Base-by-base conservation (phyloP, 2,888 invertebrate genomes). In the Calephelis perditalis region DNA sequence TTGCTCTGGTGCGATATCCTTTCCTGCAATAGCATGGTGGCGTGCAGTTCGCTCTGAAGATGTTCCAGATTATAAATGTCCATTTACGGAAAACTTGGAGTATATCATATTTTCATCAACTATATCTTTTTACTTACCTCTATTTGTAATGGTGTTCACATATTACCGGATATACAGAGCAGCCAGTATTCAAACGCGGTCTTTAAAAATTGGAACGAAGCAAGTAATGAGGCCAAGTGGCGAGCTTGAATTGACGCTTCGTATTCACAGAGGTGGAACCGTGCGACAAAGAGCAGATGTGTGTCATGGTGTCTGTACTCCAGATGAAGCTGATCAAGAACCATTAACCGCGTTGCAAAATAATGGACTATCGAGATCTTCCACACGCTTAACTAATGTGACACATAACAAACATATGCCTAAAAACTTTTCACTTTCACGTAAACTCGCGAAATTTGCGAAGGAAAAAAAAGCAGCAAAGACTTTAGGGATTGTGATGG, bases 401-500 rank as follows among this genome's bases (percentile, higher is more conserved):
- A 83, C 92, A 4, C 92, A 92, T 68, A 89, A 82, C 62, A 93
- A 93, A 70, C 93, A 94, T 75, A 88, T 95, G 74, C 94, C 94
- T 40, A 97, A 97, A 82, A 97, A 97, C 87, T 98, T 98, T 84
- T 98, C 98, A 7, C 87, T 98, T 26, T 97, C 97, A 67, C 93
- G 98, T 43, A 98, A 98, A 79, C 88, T 99, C 65, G 97, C 98
- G 11, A 98, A 98, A 88, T 96, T 99, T 74, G 97, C 98, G 58
- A 98, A 98, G 79, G 99, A 98, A 83, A 98, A 98, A 82, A 99
- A 99, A 82, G 99, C 99, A 8, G 99, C 99, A 5, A 98, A 98
- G 86, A 99, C 98, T 8, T 88, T 99, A 70, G 98, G 98, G 57
- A 98, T 98, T 78, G 98, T 98, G 72, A 98, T 98, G 95, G 98